Percentiles rank a stretch among this genome's conserved stretches.
Evolutionary conservation across 2,888 invertebrate species (phyloP).

Genomic region (Drosophila subquinaria): DNA sequence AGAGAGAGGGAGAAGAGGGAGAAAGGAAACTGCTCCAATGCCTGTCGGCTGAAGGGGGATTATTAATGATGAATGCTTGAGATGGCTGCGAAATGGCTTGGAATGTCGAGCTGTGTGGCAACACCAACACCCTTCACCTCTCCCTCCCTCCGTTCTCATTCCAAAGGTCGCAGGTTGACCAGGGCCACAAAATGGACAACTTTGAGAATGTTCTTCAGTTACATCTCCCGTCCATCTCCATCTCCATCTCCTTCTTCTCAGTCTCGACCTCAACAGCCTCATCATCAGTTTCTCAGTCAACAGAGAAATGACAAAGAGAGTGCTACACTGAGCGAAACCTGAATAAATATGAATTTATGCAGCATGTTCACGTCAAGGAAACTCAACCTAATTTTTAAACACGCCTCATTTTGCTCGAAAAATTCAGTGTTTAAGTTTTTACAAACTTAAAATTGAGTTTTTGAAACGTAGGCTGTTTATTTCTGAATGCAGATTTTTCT

Average conservation of each 20-base stretch:
- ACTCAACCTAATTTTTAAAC: no score
- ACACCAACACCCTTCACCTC: background rate
- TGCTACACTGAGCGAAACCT: background rate
- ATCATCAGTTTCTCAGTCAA: conserved; percentile 14
- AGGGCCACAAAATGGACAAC: conserved; percentile 39
- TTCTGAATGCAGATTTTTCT: no score
- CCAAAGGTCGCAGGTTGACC: conserved; percentile 54
- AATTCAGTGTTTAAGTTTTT: no score
- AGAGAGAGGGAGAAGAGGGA: background rate
- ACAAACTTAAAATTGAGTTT: no score
- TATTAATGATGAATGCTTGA: conserved; percentile 79
- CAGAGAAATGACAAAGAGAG: conserved; percentile 5
- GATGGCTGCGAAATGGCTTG: conserved; percentile 78
- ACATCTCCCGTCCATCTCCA: background rate
- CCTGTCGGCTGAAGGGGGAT: conserved; percentile 59
- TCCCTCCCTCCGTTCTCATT: background rate
- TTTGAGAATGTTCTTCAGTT: conserved; percentile 13
- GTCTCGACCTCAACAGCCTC: conserved; percentile 2
- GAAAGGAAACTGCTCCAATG: conserved; percentile 35
- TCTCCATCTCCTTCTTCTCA: background rate
- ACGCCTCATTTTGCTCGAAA: no score
- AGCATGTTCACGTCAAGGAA: no score
- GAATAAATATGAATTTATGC: no score
- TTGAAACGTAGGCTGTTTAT: no score
- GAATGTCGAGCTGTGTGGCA: conserved; percentile 56